Evolutionary conservation across 2,888 invertebrate genomes (phyloP).

Genomic region (Diarsia mendica): DNA sequence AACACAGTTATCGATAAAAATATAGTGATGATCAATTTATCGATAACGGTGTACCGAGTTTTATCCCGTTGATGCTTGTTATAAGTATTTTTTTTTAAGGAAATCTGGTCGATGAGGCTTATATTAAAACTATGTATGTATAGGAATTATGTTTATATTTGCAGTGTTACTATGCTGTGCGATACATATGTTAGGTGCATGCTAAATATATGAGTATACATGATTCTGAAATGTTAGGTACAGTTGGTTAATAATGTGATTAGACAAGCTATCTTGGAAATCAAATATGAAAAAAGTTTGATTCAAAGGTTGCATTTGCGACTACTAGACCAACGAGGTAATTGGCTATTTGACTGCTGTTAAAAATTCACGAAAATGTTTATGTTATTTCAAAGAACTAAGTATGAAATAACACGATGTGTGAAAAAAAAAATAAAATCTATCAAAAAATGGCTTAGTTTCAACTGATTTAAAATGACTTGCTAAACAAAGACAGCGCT

Average conservation of each 20-base stretch:
- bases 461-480: too few species aligned
- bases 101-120: conserved; percentile 9
- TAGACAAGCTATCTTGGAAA: conserved; percentile 12
- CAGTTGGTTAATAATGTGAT: conserved; percentile 6
- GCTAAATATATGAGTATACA: conserved; percentile 10
- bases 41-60: background rate
- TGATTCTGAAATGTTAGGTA: background rate
- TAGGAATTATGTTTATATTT: background rate
- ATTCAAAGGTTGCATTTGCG: too few species aligned
- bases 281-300: conserved; percentile 1
- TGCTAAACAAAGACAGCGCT: too few species aligned
- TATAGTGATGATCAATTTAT: background rate
- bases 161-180: conserved; percentile 1
- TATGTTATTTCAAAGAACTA: too few species aligned
- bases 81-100: background rate
- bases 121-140: background rate
- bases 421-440: too few species aligned
- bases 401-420: too few species aligned
- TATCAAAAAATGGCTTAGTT: too few species aligned
- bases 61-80: too few species aligned
- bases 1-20: background rate
- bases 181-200: conserved; percentile 35
- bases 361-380: too few species aligned
- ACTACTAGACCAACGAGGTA: too few species aligned
- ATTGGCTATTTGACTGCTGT: too few species aligned